A percentile compares a stretch with the other conserved stretches of the same genome.
phyloP scores from a whole-genome alignment of 2,888 invertebrate genomes.

The Parthenolecanium corni region DNA sequence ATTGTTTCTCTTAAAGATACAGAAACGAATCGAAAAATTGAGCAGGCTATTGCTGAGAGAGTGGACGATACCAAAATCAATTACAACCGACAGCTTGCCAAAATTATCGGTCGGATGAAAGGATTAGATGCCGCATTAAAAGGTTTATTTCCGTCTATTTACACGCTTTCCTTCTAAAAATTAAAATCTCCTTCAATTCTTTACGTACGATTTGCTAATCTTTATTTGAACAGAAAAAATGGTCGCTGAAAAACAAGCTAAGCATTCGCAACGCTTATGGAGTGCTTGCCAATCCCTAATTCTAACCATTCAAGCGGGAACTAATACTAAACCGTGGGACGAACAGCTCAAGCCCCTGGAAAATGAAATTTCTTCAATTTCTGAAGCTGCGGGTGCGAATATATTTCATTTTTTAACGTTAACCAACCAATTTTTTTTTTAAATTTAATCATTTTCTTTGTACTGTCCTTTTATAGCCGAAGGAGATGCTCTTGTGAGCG shows the following conservation, averaged over 20 bases:
- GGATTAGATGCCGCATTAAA: conserved; percentile 55
- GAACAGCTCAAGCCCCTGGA: conserved; percentile 50
- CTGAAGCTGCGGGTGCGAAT: conserved; percentile 55
- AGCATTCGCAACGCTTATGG: conserved; percentile 82
- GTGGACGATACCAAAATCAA: conserved; percentile 53
- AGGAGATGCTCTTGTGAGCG: conserved; percentile 66
- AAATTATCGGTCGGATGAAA: conserved; percentile 58
- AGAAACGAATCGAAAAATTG: conserved; percentile 45
- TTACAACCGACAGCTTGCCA: conserved; percentile 59
- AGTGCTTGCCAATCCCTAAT: conserved; percentile 69
- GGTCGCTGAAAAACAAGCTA: conserved; percentile 59
- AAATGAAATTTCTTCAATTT: conserved; percentile 59
- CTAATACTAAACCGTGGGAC: conserved; percentile 38
- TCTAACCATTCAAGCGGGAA: conserved; percentile 13
- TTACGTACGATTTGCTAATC: too few relatives aligned
- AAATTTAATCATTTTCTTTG: background rate
- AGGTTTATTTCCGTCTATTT: conserved; percentile 32
- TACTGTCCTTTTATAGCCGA: conserved; percentile 42
- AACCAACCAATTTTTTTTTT: background rate
- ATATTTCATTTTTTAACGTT: background rate
- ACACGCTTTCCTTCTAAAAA: background rate
- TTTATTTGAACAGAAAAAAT: conserved; percentile 48
- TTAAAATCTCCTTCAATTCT: background rate
- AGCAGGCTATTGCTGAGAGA: conserved; percentile 53
- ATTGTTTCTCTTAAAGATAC: conserved; percentile 38